Evolutionary conservation across 2,888 invertebrate species (phyloP).

Genomic region (Pyrochroa serraticornis): DNA sequence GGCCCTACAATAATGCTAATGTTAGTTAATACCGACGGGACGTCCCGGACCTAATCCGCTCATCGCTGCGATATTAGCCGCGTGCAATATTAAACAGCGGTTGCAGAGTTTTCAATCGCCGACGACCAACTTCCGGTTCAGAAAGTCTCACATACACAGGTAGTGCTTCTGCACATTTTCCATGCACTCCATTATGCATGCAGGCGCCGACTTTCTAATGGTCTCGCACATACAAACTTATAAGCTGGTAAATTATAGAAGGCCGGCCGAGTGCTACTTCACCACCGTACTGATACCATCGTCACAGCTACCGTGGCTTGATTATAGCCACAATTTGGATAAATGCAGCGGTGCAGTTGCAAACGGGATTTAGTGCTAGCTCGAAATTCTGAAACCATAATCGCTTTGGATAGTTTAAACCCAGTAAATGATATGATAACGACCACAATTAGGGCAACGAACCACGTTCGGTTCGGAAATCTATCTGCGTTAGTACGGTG

Average conservation of each 20-base stretch:
- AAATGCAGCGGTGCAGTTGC: too few species aligned
- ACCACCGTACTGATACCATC: too few species aligned
- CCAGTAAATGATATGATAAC: too few species aligned
- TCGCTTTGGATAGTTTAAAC: too few species aligned
- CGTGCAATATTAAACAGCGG: conserved; percentile 51
- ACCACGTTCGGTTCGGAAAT: too few species aligned
- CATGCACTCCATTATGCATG: conserved; percentile 17
- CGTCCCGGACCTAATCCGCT: conserved; percentile 43
- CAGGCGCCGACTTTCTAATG: conserved; percentile 18
- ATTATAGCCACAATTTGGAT: too few species aligned
- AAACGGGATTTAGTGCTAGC: too few species aligned
- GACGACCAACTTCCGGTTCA: conserved; percentile 18
- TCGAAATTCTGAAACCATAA: too few species aligned
- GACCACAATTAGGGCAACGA: too few species aligned
- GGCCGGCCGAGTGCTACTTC: conserved; percentile 4
- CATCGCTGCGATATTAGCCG: conserved; percentile 45
- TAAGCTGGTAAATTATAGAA: conserved; percentile 9
- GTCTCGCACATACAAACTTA: not conserved
- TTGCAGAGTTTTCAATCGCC: conserved; percentile 46
- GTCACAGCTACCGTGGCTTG: too few species aligned
- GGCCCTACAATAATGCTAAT: conserved; percentile 47
- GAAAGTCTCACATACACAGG: conserved; percentile 10
- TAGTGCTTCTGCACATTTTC: conserved; percentile 10
- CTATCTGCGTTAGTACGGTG: too few species aligned
- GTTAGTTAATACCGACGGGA: conserved; percentile 48